A percentile compares a stretch with the other conserved stretches of the same genome.
Conservation (phyloP, 1,140 invertebrate genomes). For the Drosophila orena region DNA sequence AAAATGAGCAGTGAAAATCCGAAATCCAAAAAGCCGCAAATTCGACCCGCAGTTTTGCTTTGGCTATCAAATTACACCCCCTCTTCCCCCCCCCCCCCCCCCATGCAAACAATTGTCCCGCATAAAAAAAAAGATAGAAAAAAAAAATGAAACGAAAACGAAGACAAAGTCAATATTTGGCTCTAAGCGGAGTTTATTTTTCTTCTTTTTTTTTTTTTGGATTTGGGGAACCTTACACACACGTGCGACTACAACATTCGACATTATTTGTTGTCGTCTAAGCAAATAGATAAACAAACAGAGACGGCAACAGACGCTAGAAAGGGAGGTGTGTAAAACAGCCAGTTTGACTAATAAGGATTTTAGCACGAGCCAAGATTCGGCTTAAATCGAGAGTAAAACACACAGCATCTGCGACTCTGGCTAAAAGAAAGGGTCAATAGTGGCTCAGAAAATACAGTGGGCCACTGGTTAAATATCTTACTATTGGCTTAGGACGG, state of each 20-base stretch:
- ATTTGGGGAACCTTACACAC: slow-evolving; percentile 14
- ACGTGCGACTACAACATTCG: slow-evolving; percentile 66
- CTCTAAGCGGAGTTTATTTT: slow-evolving; percentile 12
- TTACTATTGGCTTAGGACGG: neutral
- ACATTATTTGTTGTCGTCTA: slow-evolving; percentile 73
- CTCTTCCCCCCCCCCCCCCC: slow-evolving; percentile 18
- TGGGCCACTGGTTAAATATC: slow-evolving; percentile 1
- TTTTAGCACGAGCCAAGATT: slow-evolving; percentile 42
- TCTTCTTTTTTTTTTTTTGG: neutral
- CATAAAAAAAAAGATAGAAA: slow-evolving; percentile 37
- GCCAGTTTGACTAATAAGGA: slow-evolving; percentile 44
- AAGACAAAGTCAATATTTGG: slow-evolving; percentile 67
- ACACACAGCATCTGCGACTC: slow-evolving; percentile 13
- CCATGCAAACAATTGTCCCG: slow-evolving; percentile 59
- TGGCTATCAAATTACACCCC: slow-evolving; percentile 69
- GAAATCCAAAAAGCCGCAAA: slow-evolving; percentile 63
- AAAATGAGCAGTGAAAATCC: slow-evolving; percentile 23
- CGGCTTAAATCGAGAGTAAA: slow-evolving; percentile 59
- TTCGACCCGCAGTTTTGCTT: slow-evolving; percentile 63
- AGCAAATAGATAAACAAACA: slow-evolving; percentile 75
- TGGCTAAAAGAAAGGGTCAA: slow-evolving; percentile 19
- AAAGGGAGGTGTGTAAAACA: slow-evolving; percentile 8
- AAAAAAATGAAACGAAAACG: slow-evolving; percentile 29
- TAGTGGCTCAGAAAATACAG: neutral
- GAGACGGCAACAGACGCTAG: slow-evolving; percentile 6